These are phyloP conservation scores for Girardia tigrina DNA, from an alignment of 2,888 invertebrate species.

Conservation along the genomic window DNA sequence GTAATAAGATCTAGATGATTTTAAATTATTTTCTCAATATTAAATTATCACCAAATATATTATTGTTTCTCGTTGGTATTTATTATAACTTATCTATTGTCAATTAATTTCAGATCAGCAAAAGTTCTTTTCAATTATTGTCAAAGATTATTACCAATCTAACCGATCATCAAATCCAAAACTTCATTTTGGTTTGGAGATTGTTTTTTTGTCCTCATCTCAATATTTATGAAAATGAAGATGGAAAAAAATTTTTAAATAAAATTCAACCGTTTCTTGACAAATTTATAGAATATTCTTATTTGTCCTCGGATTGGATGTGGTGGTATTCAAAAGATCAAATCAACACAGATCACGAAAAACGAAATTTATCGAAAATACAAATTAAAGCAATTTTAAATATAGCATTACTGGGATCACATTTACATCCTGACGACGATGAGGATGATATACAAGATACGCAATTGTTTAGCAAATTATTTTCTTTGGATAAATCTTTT, in stretches of 20 bases:
- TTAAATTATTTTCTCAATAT: too few relatives aligned
- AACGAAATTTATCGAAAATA: conserved; percentile 19
- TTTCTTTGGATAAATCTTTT: neutral
- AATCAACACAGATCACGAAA: neutral
- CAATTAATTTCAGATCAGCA: conserved; percentile 5
- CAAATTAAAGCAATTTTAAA: neutral
- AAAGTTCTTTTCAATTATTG: neutral
- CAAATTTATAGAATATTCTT: conserved; percentile 4
- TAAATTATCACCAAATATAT: too few relatives aligned
- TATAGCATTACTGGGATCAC: neutral
- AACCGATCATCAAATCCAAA: neutral
- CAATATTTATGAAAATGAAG: neutral
- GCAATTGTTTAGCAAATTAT: neutral
- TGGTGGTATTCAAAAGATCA: conserved; percentile 7
- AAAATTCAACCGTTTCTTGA: conserved; percentile 12
- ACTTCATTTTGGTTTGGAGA: neutral
- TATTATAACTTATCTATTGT: too few relatives aligned
- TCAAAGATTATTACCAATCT: neutral
- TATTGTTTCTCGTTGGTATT: too few relatives aligned
- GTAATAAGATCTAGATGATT: too few relatives aligned
- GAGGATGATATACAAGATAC: neutral
- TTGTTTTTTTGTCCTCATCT: neutral
- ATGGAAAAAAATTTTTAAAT: neutral
- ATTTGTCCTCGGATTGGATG: neutral
- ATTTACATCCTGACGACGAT: neutral